Conservation (phyloP, 2,113 vertebrate genomes). For the Peromyscus leucopus region DNA sequence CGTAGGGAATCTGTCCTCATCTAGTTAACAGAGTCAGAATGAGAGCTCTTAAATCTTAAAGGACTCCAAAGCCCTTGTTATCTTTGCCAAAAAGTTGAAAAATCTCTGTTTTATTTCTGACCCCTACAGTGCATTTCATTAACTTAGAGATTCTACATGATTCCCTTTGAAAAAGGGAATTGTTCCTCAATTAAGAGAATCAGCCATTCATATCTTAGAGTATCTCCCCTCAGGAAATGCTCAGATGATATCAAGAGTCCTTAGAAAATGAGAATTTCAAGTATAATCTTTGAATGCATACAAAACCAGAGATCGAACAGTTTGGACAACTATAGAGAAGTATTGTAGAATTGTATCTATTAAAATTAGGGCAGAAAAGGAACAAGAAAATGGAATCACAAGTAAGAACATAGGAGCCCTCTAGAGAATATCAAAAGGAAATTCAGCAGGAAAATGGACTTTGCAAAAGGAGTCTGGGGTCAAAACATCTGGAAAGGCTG, state of each 20-base stretch:
- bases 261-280: constrained; percentile 78
- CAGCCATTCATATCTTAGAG: constrained; percentile 35
- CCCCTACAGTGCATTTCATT: constrained; percentile 42
- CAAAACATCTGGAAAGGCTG: not conserved
- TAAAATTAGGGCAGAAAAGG: constrained; percentile 9
- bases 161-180: constrained; percentile 53
- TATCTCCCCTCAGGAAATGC: constrained; percentile 40
- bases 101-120: constrained; percentile 58
- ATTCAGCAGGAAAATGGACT: not conserved
- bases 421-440: not conserved
- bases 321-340: constrained; percentile 64
- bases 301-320: constrained; percentile 51
- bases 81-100: constrained; percentile 77
- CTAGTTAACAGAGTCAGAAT: constrained; percentile 67
- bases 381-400: constrained; percentile 34
- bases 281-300: constrained; percentile 73
- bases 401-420: not conserved
- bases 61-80: constrained; percentile 75
- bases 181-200: constrained; percentile 74
- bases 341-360: constrained; percentile 11
- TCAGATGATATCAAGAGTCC: constrained; percentile 69
- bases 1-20: constrained; percentile 67
- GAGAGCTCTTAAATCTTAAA: constrained; percentile 76
- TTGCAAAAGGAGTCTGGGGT: not conserved
- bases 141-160: constrained; percentile 39